These are phyloP conservation scores for Tinamus guttatus DNA, from an alignment of 2,113 vertebrate genomes.

Conservation along the genomic window DNA sequence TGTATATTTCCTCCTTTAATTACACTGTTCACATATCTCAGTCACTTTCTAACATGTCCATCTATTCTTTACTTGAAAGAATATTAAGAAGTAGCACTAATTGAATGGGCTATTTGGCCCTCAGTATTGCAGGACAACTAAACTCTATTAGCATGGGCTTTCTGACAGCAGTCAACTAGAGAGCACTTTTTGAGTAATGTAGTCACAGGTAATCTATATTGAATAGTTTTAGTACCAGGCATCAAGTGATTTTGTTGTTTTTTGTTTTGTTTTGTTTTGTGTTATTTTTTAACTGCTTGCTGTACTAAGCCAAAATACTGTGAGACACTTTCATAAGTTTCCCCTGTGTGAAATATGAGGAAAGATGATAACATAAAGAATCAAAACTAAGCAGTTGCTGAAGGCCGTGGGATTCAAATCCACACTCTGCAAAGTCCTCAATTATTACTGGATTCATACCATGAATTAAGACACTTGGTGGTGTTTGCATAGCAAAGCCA, in stretches of 20 bases:
- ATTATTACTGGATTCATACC: background rate
- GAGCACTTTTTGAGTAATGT: background rate
- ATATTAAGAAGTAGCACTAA: background rate
- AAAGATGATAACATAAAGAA: background rate
- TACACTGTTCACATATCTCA: background rate
- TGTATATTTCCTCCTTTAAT: background rate
- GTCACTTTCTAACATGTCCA: background rate
- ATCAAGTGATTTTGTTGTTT: background rate
- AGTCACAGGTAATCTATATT: background rate
- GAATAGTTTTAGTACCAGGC: background rate
- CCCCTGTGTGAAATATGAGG: background rate
- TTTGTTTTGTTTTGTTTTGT: background rate
- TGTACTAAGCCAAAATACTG: rapidly evolving
- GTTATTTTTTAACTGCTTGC: background rate
- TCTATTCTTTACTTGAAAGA: background rate
- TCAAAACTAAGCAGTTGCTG: background rate
- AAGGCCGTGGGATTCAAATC: rapidly evolving
- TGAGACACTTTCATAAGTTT: background rate
- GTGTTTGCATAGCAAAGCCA: background rate
- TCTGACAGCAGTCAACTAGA: background rate
- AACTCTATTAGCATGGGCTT: background rate
- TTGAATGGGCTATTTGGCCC: background rate
- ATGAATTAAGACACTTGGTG: background rate
- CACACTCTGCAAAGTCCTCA: background rate
- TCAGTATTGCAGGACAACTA: background rate